These are phyloP conservation scores for Eclectus roratus DNA, from an alignment of 2,113 vertebrate species.

Conservation along the genomic window DNA sequence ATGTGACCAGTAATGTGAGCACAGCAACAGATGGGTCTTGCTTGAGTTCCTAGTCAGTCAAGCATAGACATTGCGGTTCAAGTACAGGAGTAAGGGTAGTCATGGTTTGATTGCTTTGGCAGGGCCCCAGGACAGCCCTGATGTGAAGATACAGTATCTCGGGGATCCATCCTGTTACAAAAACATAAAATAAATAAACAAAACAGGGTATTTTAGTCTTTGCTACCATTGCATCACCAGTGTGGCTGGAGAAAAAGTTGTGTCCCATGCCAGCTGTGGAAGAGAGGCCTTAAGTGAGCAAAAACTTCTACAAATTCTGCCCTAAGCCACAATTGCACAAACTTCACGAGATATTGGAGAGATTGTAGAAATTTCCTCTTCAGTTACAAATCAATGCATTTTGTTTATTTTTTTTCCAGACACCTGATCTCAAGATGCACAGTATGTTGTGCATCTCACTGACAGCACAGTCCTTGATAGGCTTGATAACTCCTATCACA, in stretches of 20 bases:
- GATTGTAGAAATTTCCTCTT: neutral
- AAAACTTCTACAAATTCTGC: neutral
- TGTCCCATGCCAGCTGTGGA: accelerated
- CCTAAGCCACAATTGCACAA: neutral
- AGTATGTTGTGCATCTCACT: neutral
- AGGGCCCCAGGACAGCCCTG: neutral
- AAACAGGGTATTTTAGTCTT: neutral
- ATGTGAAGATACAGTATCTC: neutral
- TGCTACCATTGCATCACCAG: neutral
- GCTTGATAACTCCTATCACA: neutral
- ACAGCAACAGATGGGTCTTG: accelerated
- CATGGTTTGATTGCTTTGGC: neutral
- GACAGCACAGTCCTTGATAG: neutral
- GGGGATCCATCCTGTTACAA: neutral
- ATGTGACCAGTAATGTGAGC: neutral
- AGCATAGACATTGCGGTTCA: accelerated
- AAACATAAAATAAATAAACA: constrained; percentile 17
- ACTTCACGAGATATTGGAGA: neutral
- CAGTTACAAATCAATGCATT: neutral
- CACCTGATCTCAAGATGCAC: neutral
- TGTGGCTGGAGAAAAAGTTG: neutral
- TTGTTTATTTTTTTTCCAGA: neutral
- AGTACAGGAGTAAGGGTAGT: neutral
- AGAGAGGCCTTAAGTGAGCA: neutral
- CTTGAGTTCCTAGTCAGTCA: neutral